phyloP scores from a whole-genome alignment of 2,888 invertebrate genomes.

The Parapristionchus giblindavisi region DNA sequence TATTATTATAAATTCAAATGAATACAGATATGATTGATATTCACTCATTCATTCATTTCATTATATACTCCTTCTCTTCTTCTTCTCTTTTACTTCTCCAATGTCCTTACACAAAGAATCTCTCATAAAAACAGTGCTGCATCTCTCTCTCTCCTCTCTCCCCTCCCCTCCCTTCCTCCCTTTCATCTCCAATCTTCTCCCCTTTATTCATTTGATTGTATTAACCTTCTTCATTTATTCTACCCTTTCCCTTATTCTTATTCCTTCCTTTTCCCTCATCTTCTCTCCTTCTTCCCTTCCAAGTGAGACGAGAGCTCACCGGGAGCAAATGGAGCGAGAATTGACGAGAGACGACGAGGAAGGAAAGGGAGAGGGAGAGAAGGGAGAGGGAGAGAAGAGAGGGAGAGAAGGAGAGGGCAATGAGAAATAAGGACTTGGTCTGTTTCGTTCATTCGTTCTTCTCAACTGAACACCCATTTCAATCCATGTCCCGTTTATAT shows the following conservation, averaged over 20 bases:
- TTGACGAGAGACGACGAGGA: neutral
- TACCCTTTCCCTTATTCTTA: too few relatives aligned
- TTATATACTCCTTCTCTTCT: neutral
- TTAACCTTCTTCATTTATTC: too few relatives aligned
- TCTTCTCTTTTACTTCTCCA: neutral
- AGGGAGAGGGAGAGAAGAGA: neutral
- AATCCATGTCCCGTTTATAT: too few relatives aligned
- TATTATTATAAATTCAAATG: neutral
- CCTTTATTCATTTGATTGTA: too few relatives aligned
- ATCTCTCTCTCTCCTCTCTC: neutral
- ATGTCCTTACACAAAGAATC: neutral
- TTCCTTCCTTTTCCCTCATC: too few relatives aligned
- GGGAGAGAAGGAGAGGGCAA: too few relatives aligned
- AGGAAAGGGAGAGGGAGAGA: neutral
- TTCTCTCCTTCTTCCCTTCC: too few relatives aligned
- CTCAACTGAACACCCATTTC: too few relatives aligned
- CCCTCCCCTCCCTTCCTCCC: constrained; percentile 2
- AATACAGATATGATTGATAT: neutral
- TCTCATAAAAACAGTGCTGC: constrained; percentile 8
- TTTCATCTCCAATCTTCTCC: constrained; percentile 20
- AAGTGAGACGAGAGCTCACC: too few relatives aligned
- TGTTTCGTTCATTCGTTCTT: too few relatives aligned
- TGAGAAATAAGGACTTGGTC: too few relatives aligned
- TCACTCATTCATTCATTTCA: neutral
- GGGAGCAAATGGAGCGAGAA: too few relatives aligned